These are phyloP conservation scores for Plagodis dolabraria DNA, from an alignment of 2,888 invertebrate genomes.

Conservation along the genomic window DNA sequence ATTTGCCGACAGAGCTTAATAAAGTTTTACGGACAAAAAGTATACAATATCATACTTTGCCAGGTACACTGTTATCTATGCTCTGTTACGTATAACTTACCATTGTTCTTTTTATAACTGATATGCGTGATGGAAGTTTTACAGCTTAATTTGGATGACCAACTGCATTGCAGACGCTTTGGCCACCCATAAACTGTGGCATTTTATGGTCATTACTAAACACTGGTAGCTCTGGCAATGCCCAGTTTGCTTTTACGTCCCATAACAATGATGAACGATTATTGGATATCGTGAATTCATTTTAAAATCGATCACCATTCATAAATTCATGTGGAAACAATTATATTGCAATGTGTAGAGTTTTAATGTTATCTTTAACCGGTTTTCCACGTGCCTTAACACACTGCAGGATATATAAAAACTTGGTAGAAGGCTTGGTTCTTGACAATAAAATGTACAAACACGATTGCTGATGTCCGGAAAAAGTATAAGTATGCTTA, in stretches of 20 bases:
- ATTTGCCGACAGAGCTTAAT: no score
- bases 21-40: no score
- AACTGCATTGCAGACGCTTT: slow-evolving; percentile 10
- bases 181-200: slow-evolving; percentile 32
- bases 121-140: slow-evolving; percentile 4
- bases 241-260: slow-evolving; percentile 55
- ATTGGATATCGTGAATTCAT: slow-evolving; percentile 54
- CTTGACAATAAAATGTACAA: background rate
- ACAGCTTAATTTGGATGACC: slow-evolving; percentile 8
- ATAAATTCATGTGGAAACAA: slow-evolving; percentile 45
- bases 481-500: no score
- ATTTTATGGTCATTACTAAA: slow-evolving; percentile 56
- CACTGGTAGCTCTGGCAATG: slow-evolving; percentile 53
- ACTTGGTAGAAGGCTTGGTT: background rate
- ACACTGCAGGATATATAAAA: slow-evolving; percentile 6
- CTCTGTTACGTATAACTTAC: no score
- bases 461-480: no score
- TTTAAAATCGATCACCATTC: slow-evolving; percentile 50
- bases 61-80: no score
- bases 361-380: slow-evolving; percentile 1
- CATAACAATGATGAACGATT: slow-evolving; percentile 69
- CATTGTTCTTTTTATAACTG: background rate
- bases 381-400: slow-evolving; percentile 24
- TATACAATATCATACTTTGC: no score
- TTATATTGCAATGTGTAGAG: slow-evolving; percentile 38